Base-by-base conservation (phyloP, 2,113 vertebrate species). In the Catharus minimus region DNA sequence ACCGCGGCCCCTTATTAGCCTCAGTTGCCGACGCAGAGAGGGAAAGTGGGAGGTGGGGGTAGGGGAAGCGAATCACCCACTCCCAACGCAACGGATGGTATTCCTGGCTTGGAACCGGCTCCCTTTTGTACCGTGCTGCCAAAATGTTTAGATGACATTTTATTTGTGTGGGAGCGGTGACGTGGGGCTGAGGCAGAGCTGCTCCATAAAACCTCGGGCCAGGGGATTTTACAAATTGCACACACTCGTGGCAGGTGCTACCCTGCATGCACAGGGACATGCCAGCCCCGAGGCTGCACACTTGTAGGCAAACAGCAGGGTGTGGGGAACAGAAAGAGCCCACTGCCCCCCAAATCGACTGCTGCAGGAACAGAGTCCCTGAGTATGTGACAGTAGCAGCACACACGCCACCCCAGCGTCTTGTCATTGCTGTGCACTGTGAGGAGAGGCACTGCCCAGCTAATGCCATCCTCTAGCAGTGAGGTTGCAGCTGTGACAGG, bases 71-170 rank as follows among this genome's bases (percentile, higher is more conserved):
- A 83, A 86, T 73, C 77, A 68, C 46, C 65, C 53, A 6, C 86
- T 91, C 83, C 69, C 83, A 93, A n/a, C 49, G 33, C 80, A 84
- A 18, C 10, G 65, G 62, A 47, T 92, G 92, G 89, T 93, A 93
- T 94, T 94, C 85, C 90, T 94, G 50, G 55, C 74, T 92, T 69
- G 53, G 57, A 84, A 65, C 65, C 53, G 28, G 46, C 67, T 94
- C 44, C 23, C 78, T 83, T 86, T 86, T 77, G 57, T 75, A 62
- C 19, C 33, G 17, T 1, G 5, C 73, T 88, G 92, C 73, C 92
- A 90, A 93, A 92, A 76, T 30, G 69, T 94, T 96, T 88, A 46
- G 90, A 68, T 84, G 90, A 49, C 88, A 95, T 94, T 95, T 94
- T 61, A 53, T 88, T 88, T 88, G 92, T 74, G 93, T 90, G 73